phyloP scores from a whole-genome alignment of 2,888 invertebrate species.

The Allygus modestus region DNA sequence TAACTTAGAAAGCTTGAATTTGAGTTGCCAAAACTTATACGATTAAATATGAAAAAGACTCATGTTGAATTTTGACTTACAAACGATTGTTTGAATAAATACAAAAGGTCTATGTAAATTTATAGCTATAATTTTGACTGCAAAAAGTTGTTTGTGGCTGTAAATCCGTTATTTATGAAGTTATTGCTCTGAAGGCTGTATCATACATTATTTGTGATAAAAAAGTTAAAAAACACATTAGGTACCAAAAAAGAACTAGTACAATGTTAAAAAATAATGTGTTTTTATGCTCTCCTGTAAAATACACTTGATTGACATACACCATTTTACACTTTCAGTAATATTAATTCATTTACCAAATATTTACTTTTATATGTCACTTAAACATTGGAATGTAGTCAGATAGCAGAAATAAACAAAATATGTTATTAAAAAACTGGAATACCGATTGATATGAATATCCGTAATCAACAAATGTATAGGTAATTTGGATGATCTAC shows the following conservation, averaged over 20 bases:
- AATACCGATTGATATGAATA: too few species aligned
- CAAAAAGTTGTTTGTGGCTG: constrained; percentile 47
- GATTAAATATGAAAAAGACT: constrained; percentile 12
- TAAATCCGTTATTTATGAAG: neutral
- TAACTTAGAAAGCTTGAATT: too few species aligned
- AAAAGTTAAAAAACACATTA: neutral
- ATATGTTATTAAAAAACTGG: too few species aligned
- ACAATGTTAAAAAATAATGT: constrained; percentile 29
- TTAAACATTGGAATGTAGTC: too few species aligned
- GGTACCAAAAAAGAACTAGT: constrained; percentile 1
- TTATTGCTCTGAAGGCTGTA: constrained; percentile 17
- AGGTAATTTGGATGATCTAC: too few species aligned
- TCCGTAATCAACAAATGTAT: too few species aligned
- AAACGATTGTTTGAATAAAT: neutral
- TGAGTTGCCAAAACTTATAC: too few species aligned
- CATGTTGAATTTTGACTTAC: neutral
- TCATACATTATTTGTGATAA: neutral
- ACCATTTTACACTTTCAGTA: constrained; percentile 42
- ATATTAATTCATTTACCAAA: too few species aligned
- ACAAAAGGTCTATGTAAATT: constrained; percentile 54
- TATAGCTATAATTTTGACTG: too few species aligned
- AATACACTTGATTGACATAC: constrained; percentile 43
- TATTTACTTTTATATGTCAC: too few species aligned
- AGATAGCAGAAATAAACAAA: too few species aligned
- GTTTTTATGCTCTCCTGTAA: too few species aligned